Evolutionary conservation across 2,113 vertebrate genomes (phyloP), one percentile per base, ranked within the genome.

Genomic region (Tetraodon nigroviridis): DNA sequence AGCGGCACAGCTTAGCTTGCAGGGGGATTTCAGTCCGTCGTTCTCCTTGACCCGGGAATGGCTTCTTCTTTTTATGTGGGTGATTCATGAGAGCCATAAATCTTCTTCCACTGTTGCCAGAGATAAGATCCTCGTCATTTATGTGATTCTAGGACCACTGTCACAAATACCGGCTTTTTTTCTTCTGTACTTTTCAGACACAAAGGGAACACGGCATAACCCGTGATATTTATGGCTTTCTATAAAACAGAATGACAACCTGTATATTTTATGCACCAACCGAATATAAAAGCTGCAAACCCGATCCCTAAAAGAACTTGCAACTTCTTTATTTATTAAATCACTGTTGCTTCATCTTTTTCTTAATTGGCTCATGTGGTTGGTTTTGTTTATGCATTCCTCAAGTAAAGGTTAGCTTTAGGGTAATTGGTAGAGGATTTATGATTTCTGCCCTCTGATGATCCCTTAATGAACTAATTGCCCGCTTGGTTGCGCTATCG

Each of bases 381-480:
- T 64, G 45, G 73, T 71, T 58, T 62, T 58, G 66, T 71, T 62
- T 69, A 59, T 67, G 41, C 73, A 73, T 73, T 62, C n/a, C 7
- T 70, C 16, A 67, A 52, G 57, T 51, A 11, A 54, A 77, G 76
- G 67, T 84, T 72, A 71, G 37, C 42, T 57, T 61, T 66, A 65
- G 67, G 76, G 72, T 84, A 76, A 87, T 82, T 79, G 27, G 66
- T 58, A 81, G 73, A 75, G 55, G 67, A 83, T 80, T 86, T 69
- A 82, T 78, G 64, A 79, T 75, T 86, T 72, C 45, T 71, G 71
- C 60, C 63, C 66, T 80, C 71, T 54, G 57, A 72, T 71, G 66
- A 68, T 67, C 79, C 58, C 71, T 67, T 83, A 79, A 84, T 83
- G 50, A 81, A 76, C 69, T 82, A 73, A 80, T 86, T 71, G 84